A percentile compares a stretch with the other conserved stretches of the same genome.
Conservation (phyloP, 2,888 invertebrate genomes). For the Pachymerium ferrugineum region DNA sequence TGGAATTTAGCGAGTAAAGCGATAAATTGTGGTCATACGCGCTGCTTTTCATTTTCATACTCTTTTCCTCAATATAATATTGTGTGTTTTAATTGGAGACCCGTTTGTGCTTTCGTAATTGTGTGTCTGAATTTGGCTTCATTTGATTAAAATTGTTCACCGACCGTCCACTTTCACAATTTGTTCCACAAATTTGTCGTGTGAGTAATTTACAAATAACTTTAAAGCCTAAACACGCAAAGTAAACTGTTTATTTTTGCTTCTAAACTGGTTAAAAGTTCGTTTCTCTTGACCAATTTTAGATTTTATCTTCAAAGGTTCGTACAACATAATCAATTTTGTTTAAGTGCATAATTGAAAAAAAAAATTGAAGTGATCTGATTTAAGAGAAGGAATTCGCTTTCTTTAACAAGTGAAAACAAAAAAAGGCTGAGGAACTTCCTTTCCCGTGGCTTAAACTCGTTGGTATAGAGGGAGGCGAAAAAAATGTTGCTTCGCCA, state of each 20-base stretch:
- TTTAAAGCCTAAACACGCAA: background rate
- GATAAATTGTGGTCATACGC: background rate
- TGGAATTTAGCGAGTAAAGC: background rate
- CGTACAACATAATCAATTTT: background rate
- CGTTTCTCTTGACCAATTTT: too few relatives aligned
- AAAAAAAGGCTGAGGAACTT: background rate
- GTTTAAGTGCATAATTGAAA: background rate
- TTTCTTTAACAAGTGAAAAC: background rate
- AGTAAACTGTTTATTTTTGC: too few relatives aligned
- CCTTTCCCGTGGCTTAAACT: too few relatives aligned
- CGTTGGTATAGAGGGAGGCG: background rate
- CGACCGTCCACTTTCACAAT: conserved; percentile 8
- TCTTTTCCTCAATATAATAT: conserved; percentile 1
- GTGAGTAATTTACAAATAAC: background rate
- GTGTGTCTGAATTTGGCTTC: background rate
- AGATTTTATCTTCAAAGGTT: too few relatives aligned
- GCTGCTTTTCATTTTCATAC: background rate
- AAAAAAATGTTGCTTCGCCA: conserved; percentile 10
- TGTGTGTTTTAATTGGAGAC: background rate
- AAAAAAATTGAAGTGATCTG: background rate
- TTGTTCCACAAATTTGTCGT: background rate
- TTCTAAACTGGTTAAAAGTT: too few relatives aligned
- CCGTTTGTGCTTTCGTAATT: background rate
- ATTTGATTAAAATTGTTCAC: conserved; percentile 8
- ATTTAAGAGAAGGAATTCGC: background rate